Evolutionary conservation across 2,797 vertebrate genomes (phyloP).

Genomic region (Microctenopoma lineatum): DNA sequence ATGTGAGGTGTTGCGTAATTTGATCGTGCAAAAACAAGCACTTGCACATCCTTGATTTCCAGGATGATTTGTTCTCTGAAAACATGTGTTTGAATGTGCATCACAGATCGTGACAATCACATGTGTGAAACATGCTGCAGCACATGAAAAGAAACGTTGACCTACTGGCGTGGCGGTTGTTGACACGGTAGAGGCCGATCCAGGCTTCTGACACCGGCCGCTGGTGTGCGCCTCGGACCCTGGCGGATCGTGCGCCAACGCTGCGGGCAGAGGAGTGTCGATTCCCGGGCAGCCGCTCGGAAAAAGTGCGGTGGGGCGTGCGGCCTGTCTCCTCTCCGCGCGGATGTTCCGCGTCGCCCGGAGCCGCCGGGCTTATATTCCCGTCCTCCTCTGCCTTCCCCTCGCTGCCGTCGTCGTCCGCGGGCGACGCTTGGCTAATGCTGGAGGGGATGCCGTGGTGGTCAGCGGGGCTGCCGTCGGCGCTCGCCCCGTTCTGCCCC

Average conservation of each 20-base stretch:
- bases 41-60: not conserved
- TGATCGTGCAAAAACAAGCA: not conserved
- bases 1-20: not conserved
- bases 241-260: slow-evolving; percentile 76
- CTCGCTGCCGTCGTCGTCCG: slow-evolving; percentile 69
- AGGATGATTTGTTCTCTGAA: not conserved
- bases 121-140: not conserved
- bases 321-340: slow-evolving; percentile 81
- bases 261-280: slow-evolving; percentile 79
- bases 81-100: not conserved
- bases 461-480: slow-evolving; percentile 80
- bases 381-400: slow-evolving; percentile 73
- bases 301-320: slow-evolving; percentile 84
- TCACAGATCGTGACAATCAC: not conserved
- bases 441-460: slow-evolving; percentile 70
- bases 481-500: slow-evolving; percentile 80
- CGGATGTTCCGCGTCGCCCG: slow-evolving; percentile 64
- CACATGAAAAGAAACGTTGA: not conserved
- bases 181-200: slow-evolving; percentile 85
- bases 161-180: slow-evolving; percentile 85
- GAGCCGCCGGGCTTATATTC: slow-evolving; percentile 58
- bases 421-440: slow-evolving; percentile 69
- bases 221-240: slow-evolving; percentile 78
- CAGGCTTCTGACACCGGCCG: slow-evolving; percentile 85
- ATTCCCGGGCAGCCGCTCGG: slow-evolving; percentile 83